These are phyloP conservation scores for Alviniconcha marisindica DNA, from an alignment of 1,140 invertebrate species.

Conservation along the genomic window DNA sequence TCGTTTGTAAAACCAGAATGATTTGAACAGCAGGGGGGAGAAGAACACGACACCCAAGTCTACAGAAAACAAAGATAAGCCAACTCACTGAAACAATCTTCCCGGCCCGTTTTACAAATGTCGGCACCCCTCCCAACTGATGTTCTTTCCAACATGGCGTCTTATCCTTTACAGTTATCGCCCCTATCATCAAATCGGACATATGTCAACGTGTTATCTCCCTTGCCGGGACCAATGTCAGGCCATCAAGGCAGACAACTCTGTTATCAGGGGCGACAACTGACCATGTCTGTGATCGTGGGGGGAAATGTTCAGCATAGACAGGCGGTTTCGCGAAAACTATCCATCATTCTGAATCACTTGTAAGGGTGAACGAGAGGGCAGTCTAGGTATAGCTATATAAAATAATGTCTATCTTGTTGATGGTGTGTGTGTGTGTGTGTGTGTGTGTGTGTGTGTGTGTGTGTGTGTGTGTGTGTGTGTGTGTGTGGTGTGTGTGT, in stretches of 20 bases:
- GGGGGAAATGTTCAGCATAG: slow-evolving; percentile 3
- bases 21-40: not conserved
- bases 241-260: slow-evolving; percentile 16
- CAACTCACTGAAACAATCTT: not conserved
- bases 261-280: slow-evolving; percentile 24
- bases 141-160: not conserved
- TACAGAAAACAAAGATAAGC: not conserved
- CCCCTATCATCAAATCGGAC: slow-evolving; percentile 15
- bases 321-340: not conserved
- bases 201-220: slow-evolving; percentile 36
- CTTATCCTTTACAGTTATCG: slow-evolving; percentile 13
- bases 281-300: slow-evolving; percentile 27
- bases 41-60: not conserved
- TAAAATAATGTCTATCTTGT: no score
- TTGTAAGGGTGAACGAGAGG: not conserved
- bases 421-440: no score
- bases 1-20: not conserved
- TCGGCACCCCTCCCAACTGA: not conserved
- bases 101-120: slow-evolving; percentile 24
- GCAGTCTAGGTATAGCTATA: no score
- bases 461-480: no score
- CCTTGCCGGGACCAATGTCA: slow-evolving; percentile 16
- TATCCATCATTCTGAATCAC: not conserved
- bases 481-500: no score
- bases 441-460: no score